These are phyloP conservation scores for Paraescarpia echinospica DNA, from an alignment of 1,140 invertebrate species.

Conservation along the genomic window DNA sequence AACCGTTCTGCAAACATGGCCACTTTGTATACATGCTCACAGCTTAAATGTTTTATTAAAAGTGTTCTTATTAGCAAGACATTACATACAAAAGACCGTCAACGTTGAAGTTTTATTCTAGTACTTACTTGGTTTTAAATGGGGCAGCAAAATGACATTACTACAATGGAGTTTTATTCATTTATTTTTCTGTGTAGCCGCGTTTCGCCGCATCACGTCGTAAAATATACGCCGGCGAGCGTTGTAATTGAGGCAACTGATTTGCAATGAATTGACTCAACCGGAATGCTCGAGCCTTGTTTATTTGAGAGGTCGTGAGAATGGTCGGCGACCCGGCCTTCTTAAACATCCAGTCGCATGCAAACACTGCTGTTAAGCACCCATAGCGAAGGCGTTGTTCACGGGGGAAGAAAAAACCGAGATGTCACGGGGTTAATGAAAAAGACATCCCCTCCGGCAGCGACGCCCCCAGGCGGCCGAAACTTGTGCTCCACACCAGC, in stretches of 20 bases:
- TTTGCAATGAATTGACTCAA: neutral
- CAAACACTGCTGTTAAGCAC: neutral
- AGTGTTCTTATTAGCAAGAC: neutral
- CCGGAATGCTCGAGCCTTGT: neutral
- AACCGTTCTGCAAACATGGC: no score
- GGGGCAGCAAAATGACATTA: neutral
- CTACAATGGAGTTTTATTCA: neutral
- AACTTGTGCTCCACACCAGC: neutral
- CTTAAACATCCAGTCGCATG: neutral
- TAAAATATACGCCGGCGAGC: neutral
- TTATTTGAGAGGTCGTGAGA: neutral
- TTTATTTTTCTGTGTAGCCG: neutral
- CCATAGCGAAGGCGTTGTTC: constrained; percentile 3
- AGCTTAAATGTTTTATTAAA: no score
- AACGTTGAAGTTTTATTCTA: neutral
- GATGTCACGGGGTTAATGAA: neutral
- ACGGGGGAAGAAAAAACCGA: neutral
- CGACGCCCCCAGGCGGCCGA: neutral
- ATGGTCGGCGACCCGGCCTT: neutral
- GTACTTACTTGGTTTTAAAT: neutral
- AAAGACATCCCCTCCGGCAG: neutral
- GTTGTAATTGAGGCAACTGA: neutral
- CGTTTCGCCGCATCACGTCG: neutral
- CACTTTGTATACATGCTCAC: no score
- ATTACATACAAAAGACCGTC: neutral